These are phyloP conservation scores for Microctenopoma steveboyesi DNA, from an alignment of 2,797 vertebrate genomes.

Conservation along the genomic window DNA sequence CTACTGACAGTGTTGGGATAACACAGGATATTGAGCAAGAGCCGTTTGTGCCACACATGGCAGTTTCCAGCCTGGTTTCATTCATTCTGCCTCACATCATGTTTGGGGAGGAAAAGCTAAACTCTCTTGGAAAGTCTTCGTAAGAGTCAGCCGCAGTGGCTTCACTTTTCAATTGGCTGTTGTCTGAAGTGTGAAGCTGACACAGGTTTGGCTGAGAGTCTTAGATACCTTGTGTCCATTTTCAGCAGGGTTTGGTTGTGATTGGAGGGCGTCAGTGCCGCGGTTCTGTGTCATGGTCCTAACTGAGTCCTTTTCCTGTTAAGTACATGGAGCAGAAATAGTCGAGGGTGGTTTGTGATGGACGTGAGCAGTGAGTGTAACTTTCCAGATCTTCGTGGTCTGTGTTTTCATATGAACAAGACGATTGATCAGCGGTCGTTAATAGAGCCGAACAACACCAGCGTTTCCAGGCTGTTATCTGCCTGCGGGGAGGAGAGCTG, in stretches of 20 bases:
- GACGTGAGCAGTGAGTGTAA: constrained; percentile 17
- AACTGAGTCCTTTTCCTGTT: constrained; percentile 59
- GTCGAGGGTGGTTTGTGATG: constrained; percentile 17
- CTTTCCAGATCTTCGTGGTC: constrained; percentile 7
- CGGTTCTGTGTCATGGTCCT: constrained; percentile 49
- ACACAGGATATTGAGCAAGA: constrained; percentile 42
- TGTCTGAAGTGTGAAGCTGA: constrained; percentile 32
- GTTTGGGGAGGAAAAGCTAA: constrained; percentile 46
- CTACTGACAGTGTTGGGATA: constrained; percentile 7
- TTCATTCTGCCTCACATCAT: constrained; percentile 33
- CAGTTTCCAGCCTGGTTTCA: neutral
- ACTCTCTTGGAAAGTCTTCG: constrained; percentile 30
- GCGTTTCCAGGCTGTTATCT: constrained; percentile 23
- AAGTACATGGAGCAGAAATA: constrained; percentile 8
- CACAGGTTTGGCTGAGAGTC: constrained; percentile 21
- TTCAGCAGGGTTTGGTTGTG: constrained; percentile 35
- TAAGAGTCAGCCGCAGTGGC: constrained; percentile 34
- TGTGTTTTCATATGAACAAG: constrained; percentile 1
- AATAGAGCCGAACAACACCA: constrained; percentile 16
- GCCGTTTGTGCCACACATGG: neutral
- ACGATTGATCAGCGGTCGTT: constrained; percentile 13
- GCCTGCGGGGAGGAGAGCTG: neutral
- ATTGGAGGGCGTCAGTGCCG: constrained; percentile 51
- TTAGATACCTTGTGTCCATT: constrained; percentile 19
- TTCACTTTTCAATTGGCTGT: constrained; percentile 16